A percentile compares a stretch with the other conserved stretches of the same genome.
Evolutionary conservation across 2,797 vertebrate genomes (phyloP).

Genomic region (Artibeus lituratus): DNA sequence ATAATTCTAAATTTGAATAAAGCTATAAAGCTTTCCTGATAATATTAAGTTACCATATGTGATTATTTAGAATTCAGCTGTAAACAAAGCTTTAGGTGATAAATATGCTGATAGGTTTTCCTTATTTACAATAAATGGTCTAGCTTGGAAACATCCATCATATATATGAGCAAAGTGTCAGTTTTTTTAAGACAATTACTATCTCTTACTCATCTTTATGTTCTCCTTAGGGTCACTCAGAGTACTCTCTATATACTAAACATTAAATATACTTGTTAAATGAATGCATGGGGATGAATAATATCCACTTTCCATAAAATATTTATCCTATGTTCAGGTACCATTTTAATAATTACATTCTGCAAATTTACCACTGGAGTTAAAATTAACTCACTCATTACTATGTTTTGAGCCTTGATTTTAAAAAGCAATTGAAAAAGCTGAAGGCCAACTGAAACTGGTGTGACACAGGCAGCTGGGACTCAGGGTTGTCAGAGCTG

Average conservation of each 20-base stretch:
- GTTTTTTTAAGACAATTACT: background rate
- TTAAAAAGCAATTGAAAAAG: background rate
- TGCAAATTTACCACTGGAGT: background rate
- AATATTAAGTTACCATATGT: background rate
- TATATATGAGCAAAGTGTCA: background rate
- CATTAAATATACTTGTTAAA: background rate
- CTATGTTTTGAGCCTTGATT: background rate
- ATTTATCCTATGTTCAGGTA: background rate
- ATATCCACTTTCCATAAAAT: background rate
- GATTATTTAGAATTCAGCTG: constrained; percentile 3
- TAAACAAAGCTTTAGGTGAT: constrained; percentile 16
- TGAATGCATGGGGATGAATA: background rate
- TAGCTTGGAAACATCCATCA: background rate
- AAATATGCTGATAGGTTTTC: background rate
- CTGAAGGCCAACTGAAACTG: background rate
- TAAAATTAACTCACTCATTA: background rate
- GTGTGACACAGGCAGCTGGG: background rate
- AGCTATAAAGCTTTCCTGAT: background rate
- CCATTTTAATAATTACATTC: background rate
- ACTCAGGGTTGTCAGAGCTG: background rate
- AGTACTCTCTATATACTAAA: background rate
- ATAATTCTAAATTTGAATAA: constrained; percentile 38
- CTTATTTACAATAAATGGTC: background rate
- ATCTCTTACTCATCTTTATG: background rate
- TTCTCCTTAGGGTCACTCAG: background rate